These are phyloP conservation scores for Acrobeloides nanus DNA, from an alignment of 2,888 invertebrate species.

Conservation along the genomic window DNA sequence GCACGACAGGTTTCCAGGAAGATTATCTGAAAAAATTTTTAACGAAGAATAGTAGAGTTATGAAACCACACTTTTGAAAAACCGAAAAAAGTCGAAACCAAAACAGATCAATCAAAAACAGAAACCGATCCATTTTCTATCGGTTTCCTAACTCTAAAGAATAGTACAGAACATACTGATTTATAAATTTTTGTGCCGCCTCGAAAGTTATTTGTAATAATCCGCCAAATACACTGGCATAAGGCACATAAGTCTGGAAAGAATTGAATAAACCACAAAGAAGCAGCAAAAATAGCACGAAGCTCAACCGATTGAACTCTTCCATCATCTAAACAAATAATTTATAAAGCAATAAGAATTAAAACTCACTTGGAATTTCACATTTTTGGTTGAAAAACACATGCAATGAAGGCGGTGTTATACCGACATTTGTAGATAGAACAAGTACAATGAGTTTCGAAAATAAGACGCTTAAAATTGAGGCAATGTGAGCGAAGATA, in stretches of 20 bases:
- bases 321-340: too few relatives aligned
- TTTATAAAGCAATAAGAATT: too few relatives aligned
- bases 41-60: too few relatives aligned
- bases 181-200: too few relatives aligned
- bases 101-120: too few relatives aligned
- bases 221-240: slow-evolving; percentile 23
- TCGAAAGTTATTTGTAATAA: slow-evolving; percentile 26
- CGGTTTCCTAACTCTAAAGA: too few relatives aligned
- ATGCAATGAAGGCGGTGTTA: background rate
- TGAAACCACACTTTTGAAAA: too few relatives aligned
- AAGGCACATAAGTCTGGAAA: slow-evolving; percentile 37
- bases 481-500: slow-evolving; percentile 26
- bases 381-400: slow-evolving; percentile 12
- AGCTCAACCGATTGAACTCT: too few relatives aligned
- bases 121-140: too few relatives aligned
- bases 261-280: slow-evolving; percentile 38
- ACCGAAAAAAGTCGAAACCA: too few relatives aligned
- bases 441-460: slow-evolving; percentile 36
- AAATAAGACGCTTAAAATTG: slow-evolving; percentile 35
- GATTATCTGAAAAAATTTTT: slow-evolving; percentile 32
- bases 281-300: slow-evolving; percentile 25
- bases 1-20: slow-evolving; percentile 33
- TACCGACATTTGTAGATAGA: slow-evolving; percentile 38
- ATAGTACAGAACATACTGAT: too few relatives aligned
- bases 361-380: too few relatives aligned